Evolutionary conservation across 2,888 invertebrate species (phyloP).

Genomic region (Aquatica leii): DNA sequence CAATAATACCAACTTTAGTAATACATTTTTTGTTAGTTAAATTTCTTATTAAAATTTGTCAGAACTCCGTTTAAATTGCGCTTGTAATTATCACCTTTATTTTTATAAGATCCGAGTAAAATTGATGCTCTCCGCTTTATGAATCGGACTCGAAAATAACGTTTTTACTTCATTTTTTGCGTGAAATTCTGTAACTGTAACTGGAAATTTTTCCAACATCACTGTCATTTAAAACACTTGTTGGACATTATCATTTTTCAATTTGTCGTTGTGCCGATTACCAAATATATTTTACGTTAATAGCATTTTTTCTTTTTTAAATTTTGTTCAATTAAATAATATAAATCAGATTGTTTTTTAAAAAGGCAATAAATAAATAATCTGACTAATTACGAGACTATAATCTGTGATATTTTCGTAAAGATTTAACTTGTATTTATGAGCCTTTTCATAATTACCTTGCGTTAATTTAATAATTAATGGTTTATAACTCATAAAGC

Average conservation of each 20-base stretch:
- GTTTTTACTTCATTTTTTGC: background rate
- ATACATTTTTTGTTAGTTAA: too few relatives aligned
- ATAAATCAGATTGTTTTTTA: background rate
- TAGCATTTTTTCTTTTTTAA: background rate
- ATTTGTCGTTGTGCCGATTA: slow-evolving; percentile 7
- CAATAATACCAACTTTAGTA: too few relatives aligned
- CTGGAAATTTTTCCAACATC: background rate
- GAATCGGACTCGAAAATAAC: background rate
- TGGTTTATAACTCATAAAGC: slow-evolving; percentile 2
- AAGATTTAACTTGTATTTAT: slow-evolving; percentile 1
- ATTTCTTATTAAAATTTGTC: too few relatives aligned
- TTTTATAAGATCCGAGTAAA: background rate
- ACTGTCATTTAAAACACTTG: slow-evolving; percentile 6
- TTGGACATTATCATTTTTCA: slow-evolving; percentile 10
- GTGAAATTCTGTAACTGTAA: background rate
- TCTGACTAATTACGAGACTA: background rate
- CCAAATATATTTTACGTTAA: background rate
- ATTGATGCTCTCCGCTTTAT: background rate
- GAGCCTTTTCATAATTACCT: slow-evolving; percentile 2
- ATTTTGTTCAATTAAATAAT: background rate
- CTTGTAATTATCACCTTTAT: background rate
- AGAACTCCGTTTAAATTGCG: background rate
- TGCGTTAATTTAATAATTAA: slow-evolving; percentile 1
- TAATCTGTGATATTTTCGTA: slow-evolving; percentile 8
- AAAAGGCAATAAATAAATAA: background rate